Base-by-base conservation (phyloP, 2,113 vertebrate genomes). In the Oreochromis spilurus region DNA sequence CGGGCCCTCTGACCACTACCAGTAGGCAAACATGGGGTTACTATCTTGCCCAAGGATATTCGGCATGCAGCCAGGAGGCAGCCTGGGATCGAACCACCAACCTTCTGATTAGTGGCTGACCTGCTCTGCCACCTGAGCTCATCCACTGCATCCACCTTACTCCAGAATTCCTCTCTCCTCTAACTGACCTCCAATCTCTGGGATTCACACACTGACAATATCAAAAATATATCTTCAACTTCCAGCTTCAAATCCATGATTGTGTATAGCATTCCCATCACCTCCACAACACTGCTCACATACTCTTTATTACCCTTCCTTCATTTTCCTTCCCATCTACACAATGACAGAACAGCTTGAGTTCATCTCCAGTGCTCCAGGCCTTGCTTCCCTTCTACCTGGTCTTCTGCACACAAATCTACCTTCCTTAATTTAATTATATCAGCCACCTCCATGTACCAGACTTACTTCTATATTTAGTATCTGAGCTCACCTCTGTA, bases 201-300 rank as follows among this genome's bases (percentile, higher is more conserved):
- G 54, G 54, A 13, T 57, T 57, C 4, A 14, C 24, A 0, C 4
- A 29, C 54, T 8, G 54, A 29, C 54, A 57, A 29, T 57, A 57
- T 14, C 2, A 57, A 0, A 21, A 21, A 21, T 21, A 21, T 21
- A 21, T 0, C 54, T 57, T 57, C 4, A 57, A 57, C 53, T 55
- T 55, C 0, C 3, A 55, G 11, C n/a, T 55, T 54, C 53, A 7
- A 54, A 54, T 54, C 53, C 53, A 54, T 54, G n/a, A 54, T 54
- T 54, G 53, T 54, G 53, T 54, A 24, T 6, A 54, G 53, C n/a
- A 24, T 54, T 54, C n/a, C 53, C 2, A 0, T 54, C 53, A 54
- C 53, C n/a, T 54, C n/a, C 53, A 54, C 53, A 54, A 54, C 53
- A 12, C 53, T 54, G 53, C 1, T 54, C 2, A 54, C 1, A 54